These are phyloP conservation scores for Drosophila bocki DNA, from an alignment of 1,140 invertebrate species.

Conservation along the genomic window DNA sequence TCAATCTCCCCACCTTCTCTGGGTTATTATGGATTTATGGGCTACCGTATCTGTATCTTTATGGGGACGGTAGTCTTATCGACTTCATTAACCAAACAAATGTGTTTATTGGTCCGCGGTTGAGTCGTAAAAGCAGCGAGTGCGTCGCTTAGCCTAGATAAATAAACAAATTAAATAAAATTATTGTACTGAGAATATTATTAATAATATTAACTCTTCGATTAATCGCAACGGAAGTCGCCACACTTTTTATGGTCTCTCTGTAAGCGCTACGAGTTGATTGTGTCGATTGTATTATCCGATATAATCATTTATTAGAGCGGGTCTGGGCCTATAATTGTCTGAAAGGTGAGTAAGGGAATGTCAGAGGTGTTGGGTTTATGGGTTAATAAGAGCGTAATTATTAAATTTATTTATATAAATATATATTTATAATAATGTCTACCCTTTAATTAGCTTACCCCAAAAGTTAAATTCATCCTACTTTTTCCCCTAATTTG, in stretches of 20 bases:
- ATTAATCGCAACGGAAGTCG: constrained; percentile 38
- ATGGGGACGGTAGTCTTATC: constrained; percentile 77
- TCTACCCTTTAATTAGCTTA: too few species aligned
- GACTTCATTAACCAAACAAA: constrained; percentile 80
- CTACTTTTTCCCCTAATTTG: background rate
- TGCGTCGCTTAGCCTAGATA: constrained; percentile 61
- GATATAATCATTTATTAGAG: constrained; percentile 34
- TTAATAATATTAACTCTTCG: constrained; percentile 57
- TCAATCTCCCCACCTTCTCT: constrained; percentile 34
- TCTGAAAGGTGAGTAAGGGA: background rate
- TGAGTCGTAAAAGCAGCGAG: constrained; percentile 35
- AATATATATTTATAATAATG: too few species aligned
- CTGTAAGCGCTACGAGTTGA: constrained; percentile 1
- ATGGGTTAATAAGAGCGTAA: background rate
- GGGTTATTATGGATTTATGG: constrained; percentile 58
- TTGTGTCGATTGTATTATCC: constrained; percentile 12
- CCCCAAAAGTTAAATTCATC: too few species aligned
- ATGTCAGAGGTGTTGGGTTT: background rate
- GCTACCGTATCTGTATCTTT: constrained; percentile 74
- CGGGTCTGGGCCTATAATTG: constrained; percentile 1
- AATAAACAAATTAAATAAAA: constrained; percentile 84
- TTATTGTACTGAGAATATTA: constrained; percentile 76
- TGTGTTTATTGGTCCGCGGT: constrained; percentile 66
- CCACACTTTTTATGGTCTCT: constrained; percentile 24
- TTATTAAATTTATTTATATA: background rate